Percentiles rank a stretch among this genome's conserved stretches.
Conservation (phyloP, 37 sponge, comb jelly and placozoan genomes). For the Oopsacas minuta region DNA sequence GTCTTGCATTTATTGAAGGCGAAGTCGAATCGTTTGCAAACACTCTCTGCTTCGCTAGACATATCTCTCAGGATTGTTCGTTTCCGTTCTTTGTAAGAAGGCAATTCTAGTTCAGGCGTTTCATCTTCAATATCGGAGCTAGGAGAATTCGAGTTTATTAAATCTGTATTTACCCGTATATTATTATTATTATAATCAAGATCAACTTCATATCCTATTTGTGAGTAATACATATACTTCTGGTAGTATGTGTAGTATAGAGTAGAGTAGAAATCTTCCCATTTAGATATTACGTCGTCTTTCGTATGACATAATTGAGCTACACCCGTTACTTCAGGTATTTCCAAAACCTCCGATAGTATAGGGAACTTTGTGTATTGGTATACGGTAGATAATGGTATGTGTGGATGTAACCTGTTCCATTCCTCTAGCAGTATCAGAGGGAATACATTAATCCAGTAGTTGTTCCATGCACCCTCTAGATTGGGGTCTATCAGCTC, state of each 20-base stretch:
- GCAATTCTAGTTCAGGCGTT: neutral
- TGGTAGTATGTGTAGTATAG: neutral
- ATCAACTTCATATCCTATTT: neutral
- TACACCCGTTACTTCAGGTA: neutral
- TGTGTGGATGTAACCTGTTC: neutral
- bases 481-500: neutral
- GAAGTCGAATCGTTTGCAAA: neutral
- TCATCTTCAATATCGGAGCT: too few relatives aligned
- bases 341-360: neutral
- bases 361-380: neutral
- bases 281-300: neutral
- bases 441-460: neutral
- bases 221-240: neutral
- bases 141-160: too few relatives aligned
- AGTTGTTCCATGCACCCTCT: neutral
- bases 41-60: neutral
- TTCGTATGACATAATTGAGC: neutral
- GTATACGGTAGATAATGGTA: neutral
- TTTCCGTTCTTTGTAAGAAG: neutral
- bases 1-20: neutral
- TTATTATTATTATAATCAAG: too few relatives aligned
- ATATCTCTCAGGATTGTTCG: neutral
- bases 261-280: neutral
- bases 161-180: too few relatives aligned
- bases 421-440: neutral